A percentile compares a stretch with the other conserved stretches of the same genome.
These are phyloP conservation scores for Thunnus albacares DNA, from an alignment of 2,797 vertebrate genomes.

Conservation along the genomic window DNA sequence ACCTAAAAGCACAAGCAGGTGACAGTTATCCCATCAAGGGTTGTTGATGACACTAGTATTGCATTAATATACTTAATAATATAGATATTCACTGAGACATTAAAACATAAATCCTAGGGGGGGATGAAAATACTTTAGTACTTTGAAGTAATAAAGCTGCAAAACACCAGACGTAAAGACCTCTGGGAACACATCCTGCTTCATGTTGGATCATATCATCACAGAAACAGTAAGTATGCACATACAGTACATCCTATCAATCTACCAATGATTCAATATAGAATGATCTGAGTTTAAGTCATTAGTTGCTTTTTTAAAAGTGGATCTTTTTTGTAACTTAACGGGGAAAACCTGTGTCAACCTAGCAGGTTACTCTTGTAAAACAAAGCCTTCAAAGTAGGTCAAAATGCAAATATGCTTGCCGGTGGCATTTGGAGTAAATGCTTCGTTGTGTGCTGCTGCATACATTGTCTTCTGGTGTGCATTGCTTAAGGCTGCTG, in stretches of 20 bases:
- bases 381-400: slow-evolving; percentile 51
- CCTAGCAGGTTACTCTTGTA: slow-evolving; percentile 10
- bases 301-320: slow-evolving; percentile 1
- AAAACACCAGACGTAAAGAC: slow-evolving; percentile 23
- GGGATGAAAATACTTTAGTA: not conserved
- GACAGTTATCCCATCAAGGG: slow-evolving; percentile 7
- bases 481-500: slow-evolving; percentile 11
- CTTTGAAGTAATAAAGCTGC: not conserved
- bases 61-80: slow-evolving; percentile 19
- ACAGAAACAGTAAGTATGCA: not conserved
- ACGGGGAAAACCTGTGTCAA: not conserved
- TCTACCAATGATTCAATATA: too few species aligned
- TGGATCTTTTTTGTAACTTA: not conserved
- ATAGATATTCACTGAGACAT: not conserved
- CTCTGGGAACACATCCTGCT: not conserved
- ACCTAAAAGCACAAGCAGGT: not conserved
- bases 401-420: slow-evolving; percentile 44
- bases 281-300: not conserved
- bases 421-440: slow-evolving; percentile 31
- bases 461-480: slow-evolving; percentile 25
- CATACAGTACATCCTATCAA: not conserved
- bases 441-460: slow-evolving; percentile 7
- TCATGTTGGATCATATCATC: not conserved
- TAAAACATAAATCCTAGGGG: slow-evolving; percentile 2
- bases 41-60: slow-evolving; percentile 14